Evolutionary conservation across 2,888 invertebrate genomes (phyloP).

Genomic region (Drosophila incognita): DNA sequence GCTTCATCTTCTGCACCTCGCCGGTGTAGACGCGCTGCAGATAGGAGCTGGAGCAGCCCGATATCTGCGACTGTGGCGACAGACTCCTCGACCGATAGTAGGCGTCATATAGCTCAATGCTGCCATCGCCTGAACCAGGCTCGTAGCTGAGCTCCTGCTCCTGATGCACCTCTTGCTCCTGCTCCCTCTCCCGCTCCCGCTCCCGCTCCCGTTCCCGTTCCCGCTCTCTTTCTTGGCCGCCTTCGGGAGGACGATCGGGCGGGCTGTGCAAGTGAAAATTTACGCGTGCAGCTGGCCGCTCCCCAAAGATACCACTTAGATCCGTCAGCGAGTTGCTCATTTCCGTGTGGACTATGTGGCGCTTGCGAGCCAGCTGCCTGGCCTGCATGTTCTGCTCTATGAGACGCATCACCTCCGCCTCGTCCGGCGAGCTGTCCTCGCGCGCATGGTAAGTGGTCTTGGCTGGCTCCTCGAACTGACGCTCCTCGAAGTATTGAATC

Average conservation of each 20-base stretch:
- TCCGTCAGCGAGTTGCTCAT: constrained; percentile 86
- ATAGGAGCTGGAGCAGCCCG: constrained; percentile 87
- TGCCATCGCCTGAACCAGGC: constrained; percentile 73
- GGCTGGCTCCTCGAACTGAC: constrained; percentile 86
- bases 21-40: constrained; percentile 90
- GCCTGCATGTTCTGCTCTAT: constrained; percentile 85
- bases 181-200: constrained; percentile 6
- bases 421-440: constrained; percentile 86
- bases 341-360: constrained; percentile 67
- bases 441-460: constrained; percentile 86
- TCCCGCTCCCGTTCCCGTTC: constrained; percentile 18
- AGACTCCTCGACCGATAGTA: constrained; percentile 89
- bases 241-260: constrained; percentile 86
- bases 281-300: constrained; percentile 86
- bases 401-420: constrained; percentile 85
- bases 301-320: constrained; percentile 93
- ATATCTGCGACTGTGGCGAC: constrained; percentile 90
- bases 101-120: constrained; percentile 88
- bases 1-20: constrained; percentile 91
- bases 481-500: constrained; percentile 92
- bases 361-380: constrained; percentile 52
- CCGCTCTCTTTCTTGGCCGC: constrained; percentile 53
- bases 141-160: constrained; percentile 64
- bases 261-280: constrained; percentile 85
- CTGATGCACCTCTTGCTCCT: constrained; percentile 23